Evolutionary conservation across 1,140 invertebrate genomes (phyloP).

Genomic region (Chironomus striatipennis): DNA sequence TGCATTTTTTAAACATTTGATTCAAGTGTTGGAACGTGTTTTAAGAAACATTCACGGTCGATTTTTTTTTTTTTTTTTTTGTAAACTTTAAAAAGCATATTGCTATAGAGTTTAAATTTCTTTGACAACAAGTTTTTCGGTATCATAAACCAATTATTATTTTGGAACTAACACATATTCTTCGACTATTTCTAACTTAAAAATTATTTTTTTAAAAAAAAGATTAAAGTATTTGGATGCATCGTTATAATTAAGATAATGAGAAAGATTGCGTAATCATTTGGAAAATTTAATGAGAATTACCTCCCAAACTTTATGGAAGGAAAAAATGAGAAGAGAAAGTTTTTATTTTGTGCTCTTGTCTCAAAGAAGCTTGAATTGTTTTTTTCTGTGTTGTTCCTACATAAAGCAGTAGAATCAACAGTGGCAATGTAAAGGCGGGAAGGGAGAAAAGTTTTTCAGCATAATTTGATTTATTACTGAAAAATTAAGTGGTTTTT

Average conservation of each 20-base stretch:
- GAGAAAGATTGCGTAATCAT: conserved; percentile 5
- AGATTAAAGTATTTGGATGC: conserved; percentile 1
- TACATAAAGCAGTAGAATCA: neutral
- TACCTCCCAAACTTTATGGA: neutral
- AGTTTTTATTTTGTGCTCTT: neutral
- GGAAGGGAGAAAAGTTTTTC: neutral
- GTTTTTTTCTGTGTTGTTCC: neutral
- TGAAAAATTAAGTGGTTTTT: conserved; percentile 14
- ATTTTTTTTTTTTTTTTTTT: too few species aligned
- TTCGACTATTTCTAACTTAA: too few species aligned
- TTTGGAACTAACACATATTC: too few species aligned
- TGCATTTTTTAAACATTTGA: too few species aligned
- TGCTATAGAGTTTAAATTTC: too few species aligned
- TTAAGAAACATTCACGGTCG: too few species aligned
- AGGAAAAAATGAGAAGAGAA: neutral
- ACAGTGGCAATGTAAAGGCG: neutral
- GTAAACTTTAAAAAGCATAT: too few species aligned
- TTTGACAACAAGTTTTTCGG: too few species aligned
- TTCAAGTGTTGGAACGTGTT: too few species aligned
- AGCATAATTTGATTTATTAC: neutral
- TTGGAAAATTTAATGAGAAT: conserved; percentile 9
- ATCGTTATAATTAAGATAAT: conserved; percentile 7
- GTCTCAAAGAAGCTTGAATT: neutral
- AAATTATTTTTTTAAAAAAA: too few species aligned
- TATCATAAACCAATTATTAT: too few species aligned